These are phyloP conservation scores for Melinaea menophilus DNA, from an alignment of 2,888 invertebrate genomes.

Conservation along the genomic window DNA sequence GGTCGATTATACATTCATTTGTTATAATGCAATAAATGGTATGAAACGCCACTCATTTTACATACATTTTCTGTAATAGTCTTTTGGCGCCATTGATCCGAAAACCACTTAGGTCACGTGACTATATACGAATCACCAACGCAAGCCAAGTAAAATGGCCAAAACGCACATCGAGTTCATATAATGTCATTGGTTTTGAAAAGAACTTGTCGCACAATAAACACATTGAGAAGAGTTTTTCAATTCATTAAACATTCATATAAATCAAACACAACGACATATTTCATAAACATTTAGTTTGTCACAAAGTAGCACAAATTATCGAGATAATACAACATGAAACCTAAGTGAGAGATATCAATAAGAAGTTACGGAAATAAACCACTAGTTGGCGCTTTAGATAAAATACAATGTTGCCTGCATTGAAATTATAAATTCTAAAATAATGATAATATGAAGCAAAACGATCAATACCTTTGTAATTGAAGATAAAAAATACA, in stretches of 20 bases:
- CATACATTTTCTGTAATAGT: slow-evolving; percentile 74
- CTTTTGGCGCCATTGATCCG: slow-evolving; percentile 79
- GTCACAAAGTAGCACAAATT: slow-evolving; percentile 66
- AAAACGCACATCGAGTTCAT: slow-evolving; percentile 77
- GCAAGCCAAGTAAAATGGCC: slow-evolving; percentile 78
- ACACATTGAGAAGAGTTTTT: slow-evolving; percentile 64
- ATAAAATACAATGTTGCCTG: slow-evolving; percentile 37
- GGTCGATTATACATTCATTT: slow-evolving; percentile 41
- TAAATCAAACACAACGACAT: slow-evolving; percentile 63
- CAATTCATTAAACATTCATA: slow-evolving; percentile 46
- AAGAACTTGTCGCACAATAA: slow-evolving; percentile 65
- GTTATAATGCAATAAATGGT: slow-evolving; percentile 36
- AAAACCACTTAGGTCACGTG: slow-evolving; percentile 75
- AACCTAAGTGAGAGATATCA: slow-evolving; percentile 72
- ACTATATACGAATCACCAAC: slow-evolving; percentile 77
- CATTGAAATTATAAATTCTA: slow-evolving; percentile 28
- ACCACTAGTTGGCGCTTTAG: slow-evolving; percentile 65
- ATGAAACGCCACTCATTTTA: slow-evolving; percentile 48
- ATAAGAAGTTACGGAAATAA: slow-evolving; percentile 63
- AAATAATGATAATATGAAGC: not conserved
- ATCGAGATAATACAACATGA: slow-evolving; percentile 65
- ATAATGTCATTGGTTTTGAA: slow-evolving; percentile 73
- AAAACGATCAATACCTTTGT: not conserved
- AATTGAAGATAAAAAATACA: not conserved
- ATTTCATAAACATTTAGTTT: slow-evolving; percentile 57